Conservation (phyloP, 2,797 vertebrate genomes). For the Ceyx erithaca region DNA sequence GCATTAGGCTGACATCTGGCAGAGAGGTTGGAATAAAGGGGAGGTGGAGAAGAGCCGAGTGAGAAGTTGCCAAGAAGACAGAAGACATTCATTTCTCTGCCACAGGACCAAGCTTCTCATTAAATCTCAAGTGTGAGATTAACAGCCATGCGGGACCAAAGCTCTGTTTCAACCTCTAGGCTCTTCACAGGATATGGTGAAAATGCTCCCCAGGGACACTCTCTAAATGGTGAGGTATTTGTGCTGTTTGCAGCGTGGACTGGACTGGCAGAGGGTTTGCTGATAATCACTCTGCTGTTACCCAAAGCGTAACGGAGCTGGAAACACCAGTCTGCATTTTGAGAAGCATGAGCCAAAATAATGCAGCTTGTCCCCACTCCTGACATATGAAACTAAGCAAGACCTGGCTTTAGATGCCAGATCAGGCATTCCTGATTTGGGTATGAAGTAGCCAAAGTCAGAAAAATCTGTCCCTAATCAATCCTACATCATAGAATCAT, state of each 20-base stretch:
- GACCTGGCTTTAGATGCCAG: neutral
- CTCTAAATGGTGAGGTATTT: neutral
- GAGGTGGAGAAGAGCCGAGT: neutral
- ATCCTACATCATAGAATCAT: neutral
- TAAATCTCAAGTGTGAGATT: slow-evolving; percentile 40
- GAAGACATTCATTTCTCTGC: slow-evolving; percentile 25
- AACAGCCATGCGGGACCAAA: slow-evolving; percentile 32
- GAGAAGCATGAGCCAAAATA: neutral
- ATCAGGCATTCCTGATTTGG: neutral
- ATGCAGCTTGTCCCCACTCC: neutral
- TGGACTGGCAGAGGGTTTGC: neutral
- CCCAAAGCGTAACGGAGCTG: neutral
- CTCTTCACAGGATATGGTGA: neutral
- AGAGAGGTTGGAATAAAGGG: neutral
- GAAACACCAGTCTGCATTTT: neutral
- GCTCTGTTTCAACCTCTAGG: neutral
- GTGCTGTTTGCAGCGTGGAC: neutral
- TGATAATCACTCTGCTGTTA: neutral
- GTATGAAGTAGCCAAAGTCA: neutral
- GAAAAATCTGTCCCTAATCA: neutral
- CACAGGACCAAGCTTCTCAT: neutral
- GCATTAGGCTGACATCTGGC: slow-evolving; percentile 47
- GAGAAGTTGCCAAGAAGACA: neutral
- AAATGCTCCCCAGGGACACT: neutral
- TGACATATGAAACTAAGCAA: fast-evolving